Conservation (phyloP, 2,113 vertebrate genomes). For the Jacana jacana region DNA sequence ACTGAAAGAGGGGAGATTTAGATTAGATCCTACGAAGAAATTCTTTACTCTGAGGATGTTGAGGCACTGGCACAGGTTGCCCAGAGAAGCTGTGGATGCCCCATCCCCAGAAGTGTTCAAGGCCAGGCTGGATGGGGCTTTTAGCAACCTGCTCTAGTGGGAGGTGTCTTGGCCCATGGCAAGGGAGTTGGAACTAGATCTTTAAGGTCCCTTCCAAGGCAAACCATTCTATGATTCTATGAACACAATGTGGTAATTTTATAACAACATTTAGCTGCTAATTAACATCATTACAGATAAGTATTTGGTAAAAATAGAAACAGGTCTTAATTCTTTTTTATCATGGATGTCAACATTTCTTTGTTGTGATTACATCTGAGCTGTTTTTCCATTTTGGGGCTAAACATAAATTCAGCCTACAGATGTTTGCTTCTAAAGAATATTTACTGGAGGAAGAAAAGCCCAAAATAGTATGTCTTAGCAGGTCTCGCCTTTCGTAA, state of each 20-base stretch:
- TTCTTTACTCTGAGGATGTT: not conserved
- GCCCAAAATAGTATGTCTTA: slow-evolving; percentile 17
- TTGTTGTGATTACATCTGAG: not conserved
- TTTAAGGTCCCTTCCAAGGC: not conserved
- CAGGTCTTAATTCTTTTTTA: not conserved
- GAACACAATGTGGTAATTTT: not conserved
- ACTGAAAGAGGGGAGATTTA: not conserved
- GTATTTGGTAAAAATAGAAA: not conserved
- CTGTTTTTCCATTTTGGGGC: not conserved
- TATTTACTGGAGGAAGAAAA: slow-evolving; percentile 17
- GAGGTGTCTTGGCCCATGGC: not conserved
- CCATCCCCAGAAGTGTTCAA: not conserved
- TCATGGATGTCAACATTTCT: not conserved
- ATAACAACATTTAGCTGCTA: not conserved
- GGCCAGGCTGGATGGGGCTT: not conserved
- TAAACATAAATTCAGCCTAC: slow-evolving; percentile 20
- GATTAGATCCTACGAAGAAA: not conserved
- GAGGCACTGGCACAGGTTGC: not conserved
- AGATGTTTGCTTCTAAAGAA: slow-evolving; percentile 4
- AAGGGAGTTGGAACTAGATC: not conserved
- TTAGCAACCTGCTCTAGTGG: not conserved
- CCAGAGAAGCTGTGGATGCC: not conserved
- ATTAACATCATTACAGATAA: not conserved
- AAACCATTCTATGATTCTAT: not conserved
- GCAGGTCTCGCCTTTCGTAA: slow-evolving; percentile 21